phyloP scores from a whole-genome alignment of 2,888 invertebrate genomes.

The Sesia apiformis region DNA sequence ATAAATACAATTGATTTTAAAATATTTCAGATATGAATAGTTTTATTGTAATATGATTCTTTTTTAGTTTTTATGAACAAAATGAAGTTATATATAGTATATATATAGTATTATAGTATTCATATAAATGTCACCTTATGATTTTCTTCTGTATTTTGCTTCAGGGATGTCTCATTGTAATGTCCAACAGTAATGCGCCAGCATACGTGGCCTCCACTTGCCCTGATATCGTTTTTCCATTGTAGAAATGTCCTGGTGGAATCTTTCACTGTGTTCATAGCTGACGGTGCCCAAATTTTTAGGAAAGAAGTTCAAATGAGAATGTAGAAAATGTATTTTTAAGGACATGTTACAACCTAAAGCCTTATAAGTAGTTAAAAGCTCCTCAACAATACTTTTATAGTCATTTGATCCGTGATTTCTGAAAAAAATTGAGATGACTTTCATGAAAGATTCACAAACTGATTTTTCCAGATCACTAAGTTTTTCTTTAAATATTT shows the following conservation, averaged over 20 bases:
- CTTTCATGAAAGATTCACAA: constrained; percentile 8
- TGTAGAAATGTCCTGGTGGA: constrained; percentile 23
- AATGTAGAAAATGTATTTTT: constrained; percentile 7
- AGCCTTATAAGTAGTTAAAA: constrained; percentile 4
- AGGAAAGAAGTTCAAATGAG: constrained; percentile 6
- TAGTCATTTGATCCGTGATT: constrained; percentile 8
- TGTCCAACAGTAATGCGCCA: background rate
- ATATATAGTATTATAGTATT: background rate
- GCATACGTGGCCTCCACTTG: background rate
- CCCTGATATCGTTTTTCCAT: too few relatives aligned
- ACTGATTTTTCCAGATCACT: constrained; percentile 3
- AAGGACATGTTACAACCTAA: constrained; percentile 5
- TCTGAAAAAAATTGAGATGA: constrained; percentile 7
- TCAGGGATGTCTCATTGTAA: background rate
- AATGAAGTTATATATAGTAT: too few relatives aligned
- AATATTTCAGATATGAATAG: background rate
- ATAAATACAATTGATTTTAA: background rate
- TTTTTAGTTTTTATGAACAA: background rate
- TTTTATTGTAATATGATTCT: background rate
- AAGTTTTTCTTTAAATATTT: too few relatives aligned
- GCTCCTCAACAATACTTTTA: constrained; percentile 5
- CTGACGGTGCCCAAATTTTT: constrained; percentile 7
- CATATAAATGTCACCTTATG: background rate
- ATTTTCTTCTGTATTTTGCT: constrained; percentile 1
- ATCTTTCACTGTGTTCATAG: constrained; percentile 27